Base-by-base conservation (phyloP, 2,797 vertebrate genomes). In the Nyctalus aviator region DNA sequence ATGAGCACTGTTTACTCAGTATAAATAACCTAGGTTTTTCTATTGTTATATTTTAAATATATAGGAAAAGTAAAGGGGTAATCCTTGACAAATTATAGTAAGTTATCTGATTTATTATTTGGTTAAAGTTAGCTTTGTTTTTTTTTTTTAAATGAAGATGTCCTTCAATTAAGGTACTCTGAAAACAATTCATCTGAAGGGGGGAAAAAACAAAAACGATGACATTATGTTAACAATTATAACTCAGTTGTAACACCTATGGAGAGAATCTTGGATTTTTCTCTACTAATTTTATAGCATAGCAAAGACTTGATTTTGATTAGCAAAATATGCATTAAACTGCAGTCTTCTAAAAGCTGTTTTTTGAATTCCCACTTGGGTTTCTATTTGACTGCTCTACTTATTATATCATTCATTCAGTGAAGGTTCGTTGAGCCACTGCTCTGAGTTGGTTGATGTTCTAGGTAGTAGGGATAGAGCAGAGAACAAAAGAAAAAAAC, bases 321-420 rank as follows among this genome's bases (percentile, higher is more conserved):
- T 46, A 87, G 23, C 76, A 62, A 83, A 76, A 72, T 86, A 6
- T 17, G 11, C 27, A n/a, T 44, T 82, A 48, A 86, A 68, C 30
- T 30, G 2, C 30, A n/a, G n/a, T 48, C 27, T 90, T 81, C 30
- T 46, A 35, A 69, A 59, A 3, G 14, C 27, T 73, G 37, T 50
- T 55, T 94, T 90, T 94, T 87, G 17, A 69, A 76, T 87, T 87
- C 62, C 27, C 7, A 41, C n/a, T 69, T 69, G 32, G 59, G 50
- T 44, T 91, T 94, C 77, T 82, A 0, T 86, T 68, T 86, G 57
- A 66, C 68, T 81, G 10, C 72, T 62, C 57, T 68, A 8, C 25
- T 27, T 46, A 57, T n/a, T 69, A 27, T 27, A 23, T 57, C 68
- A 73, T 48, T 50, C 32, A 59, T 44, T 41, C 17, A 82, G 50